Percentiles rank a stretch among this genome's conserved stretches.
These are phyloP conservation scores for Actias luna DNA, from an alignment of 2,888 invertebrate species.

Conservation along the genomic window DNA sequence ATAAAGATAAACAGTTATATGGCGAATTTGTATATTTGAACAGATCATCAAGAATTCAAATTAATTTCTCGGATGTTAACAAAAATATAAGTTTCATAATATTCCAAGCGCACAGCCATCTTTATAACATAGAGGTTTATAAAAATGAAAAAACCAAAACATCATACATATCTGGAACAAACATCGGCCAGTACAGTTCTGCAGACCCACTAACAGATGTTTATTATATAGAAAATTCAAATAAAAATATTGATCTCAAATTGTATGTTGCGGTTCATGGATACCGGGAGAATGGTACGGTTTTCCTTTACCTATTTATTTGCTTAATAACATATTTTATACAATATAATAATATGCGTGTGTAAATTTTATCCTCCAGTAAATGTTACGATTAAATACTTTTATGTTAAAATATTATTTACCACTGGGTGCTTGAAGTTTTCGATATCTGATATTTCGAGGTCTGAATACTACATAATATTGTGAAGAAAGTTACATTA, in stretches of 20 bases:
- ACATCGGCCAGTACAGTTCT: conserved; percentile 80
- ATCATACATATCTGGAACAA: conserved; percentile 79
- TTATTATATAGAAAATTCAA: conserved; percentile 70
- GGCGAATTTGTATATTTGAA: conserved; percentile 48
- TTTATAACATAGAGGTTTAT: conserved; percentile 80
- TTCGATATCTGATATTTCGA: no score
- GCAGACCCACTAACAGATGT: conserved; percentile 41
- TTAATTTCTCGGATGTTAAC: conserved; percentile 69
- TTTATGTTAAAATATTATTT: not conserved
- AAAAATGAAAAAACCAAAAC: conserved; percentile 48
- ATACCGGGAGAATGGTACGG: conserved; percentile 74
- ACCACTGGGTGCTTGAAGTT: no score
- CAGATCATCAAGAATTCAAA: conserved; percentile 45
- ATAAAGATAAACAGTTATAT: conserved; percentile 53
- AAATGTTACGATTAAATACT: not conserved
- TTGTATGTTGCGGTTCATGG: conserved; percentile 77
- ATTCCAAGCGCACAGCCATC: conserved; percentile 84
- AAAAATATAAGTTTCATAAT: conserved; percentile 78
- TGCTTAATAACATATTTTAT: not conserved
- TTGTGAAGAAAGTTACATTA: no score
- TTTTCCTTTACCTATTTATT: conserved; percentile 19
- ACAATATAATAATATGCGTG: not conserved
- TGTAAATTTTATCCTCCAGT: not conserved
- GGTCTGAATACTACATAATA: no score
- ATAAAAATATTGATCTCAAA: conserved; percentile 47